Base-by-base conservation (phyloP, 2,888 invertebrate genomes). In the Leucania comma region DNA sequence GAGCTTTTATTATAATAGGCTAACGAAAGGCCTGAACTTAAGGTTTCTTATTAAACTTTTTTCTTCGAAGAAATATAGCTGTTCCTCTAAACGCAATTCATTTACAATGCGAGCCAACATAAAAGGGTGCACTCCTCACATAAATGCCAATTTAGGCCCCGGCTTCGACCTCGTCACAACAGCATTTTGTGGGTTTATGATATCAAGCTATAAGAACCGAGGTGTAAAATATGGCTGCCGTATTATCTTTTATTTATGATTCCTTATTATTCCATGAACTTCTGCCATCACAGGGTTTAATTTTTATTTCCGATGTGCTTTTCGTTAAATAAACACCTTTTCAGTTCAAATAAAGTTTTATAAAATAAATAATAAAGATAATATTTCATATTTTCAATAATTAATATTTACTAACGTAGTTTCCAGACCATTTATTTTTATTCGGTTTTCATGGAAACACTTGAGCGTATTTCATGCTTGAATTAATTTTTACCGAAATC, bases 81-180 rank as follows among this genome's bases (percentile, higher is more conserved):
- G 35, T 54, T 57, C 53, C 29, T 63, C 17, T 61, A 51, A 64
- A 56, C 48, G 50, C 64, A 71, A 68, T 68, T 64, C 42, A 61
- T 67, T 67, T 58, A 58, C 56, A 67, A 64, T 24, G 26, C 26
- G 32, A 29, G 54, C 60, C 64, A 51, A 35, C 56, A 60, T 67
- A 68, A 66, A 66, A 57, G 53, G 57, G 56, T 79, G 65, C 72
- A 80, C 58, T 68, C 72, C 68, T 60, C 65, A 35, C 46, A 42
- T 62, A 76, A 80, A 79, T 72, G 58, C 51, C 65, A 79, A 75
- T 79, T 76, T 80, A 80, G 76, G 57, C 50, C 38, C 53, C 56
- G 62, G 68, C 64, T 80, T 80, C 65, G 38, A 68, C 53, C 61
- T 51, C 65, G 48, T 78, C 67, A 72, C 62, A 51, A 62, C 54